Conservation (phyloP, 2,797 vertebrate species). For the Leuciscus waleckii region DNA sequence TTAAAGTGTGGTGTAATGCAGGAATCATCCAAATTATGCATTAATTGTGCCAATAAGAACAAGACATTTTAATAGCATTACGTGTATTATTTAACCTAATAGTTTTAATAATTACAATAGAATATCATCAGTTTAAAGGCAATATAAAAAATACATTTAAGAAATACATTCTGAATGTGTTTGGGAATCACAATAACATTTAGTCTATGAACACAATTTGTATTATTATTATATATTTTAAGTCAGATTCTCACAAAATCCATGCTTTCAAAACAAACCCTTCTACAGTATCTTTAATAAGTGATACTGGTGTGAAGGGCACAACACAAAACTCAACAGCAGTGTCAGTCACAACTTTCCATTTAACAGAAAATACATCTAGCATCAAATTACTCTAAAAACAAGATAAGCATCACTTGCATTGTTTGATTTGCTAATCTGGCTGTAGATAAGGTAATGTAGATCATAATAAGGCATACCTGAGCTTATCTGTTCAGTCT, state of each 20-base stretch:
- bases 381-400: not conserved
- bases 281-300: too few species aligned
- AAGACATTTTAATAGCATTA: not conserved
- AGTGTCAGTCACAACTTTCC: not conserved
- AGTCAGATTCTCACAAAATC: not conserved
- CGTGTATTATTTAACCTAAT: not conserved
- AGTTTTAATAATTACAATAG: not conserved
- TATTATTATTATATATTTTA: too few species aligned
- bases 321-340: not conserved
- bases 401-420: not conserved
- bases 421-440: not conserved
- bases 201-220: not conserved
- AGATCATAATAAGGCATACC: constrained; percentile 3
- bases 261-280: not conserved
- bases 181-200: not conserved
- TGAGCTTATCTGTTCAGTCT: constrained; percentile 9
- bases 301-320: constrained; percentile 13
- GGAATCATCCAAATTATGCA: not conserved
- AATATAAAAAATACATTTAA: not conserved
- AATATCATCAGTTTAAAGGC: not conserved
- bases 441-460: not conserved
- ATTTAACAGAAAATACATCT: not conserved
- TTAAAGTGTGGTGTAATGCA: not conserved
- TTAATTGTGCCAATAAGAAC: not conserved
- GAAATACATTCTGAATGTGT: not conserved